Percentiles rank a stretch among this genome's conserved stretches.
These are phyloP conservation scores for Cerastis rubricosa DNA, from an alignment of 2,888 invertebrate genomes.

Conservation along the genomic window DNA sequence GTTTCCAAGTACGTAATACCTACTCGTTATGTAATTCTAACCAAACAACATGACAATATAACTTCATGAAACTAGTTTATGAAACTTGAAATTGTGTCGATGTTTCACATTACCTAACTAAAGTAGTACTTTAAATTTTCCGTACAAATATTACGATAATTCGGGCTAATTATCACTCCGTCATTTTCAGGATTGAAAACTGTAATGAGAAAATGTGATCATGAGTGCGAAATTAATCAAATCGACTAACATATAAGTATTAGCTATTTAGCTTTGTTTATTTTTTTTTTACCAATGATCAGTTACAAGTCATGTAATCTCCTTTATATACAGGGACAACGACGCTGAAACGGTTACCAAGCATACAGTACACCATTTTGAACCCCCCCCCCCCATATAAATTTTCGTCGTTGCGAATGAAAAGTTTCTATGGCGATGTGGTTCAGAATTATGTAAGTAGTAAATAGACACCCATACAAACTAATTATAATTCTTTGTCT, in stretches of 20 bases:
- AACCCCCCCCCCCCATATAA: too few species aligned
- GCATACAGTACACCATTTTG: too few species aligned
- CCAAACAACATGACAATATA: conserved; percentile 18
- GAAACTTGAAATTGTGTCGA: conserved; percentile 23
- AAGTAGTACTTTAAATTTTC: not conserved
- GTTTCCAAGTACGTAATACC: not conserved
- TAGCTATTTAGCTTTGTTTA: not conserved
- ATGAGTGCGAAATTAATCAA: not conserved
- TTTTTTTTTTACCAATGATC: too few species aligned
- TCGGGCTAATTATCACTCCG: not conserved
- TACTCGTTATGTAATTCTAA: conserved; percentile 18
- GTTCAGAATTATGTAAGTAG: too few species aligned
- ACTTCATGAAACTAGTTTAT: conserved; percentile 31
- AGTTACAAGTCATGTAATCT: not conserved
- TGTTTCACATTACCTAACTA: not conserved
- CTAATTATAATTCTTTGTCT: too few species aligned
- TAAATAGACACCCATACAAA: too few species aligned
- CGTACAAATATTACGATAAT: not conserved
- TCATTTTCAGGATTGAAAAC: not conserved
- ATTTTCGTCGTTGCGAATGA: too few species aligned
- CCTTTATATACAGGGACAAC: too few species aligned
- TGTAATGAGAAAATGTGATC: not conserved
- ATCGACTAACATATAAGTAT: not conserved
- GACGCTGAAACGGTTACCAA: too few species aligned
- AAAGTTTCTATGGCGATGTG: too few species aligned